These are phyloP conservation scores for Ascidia mentula DNA, from an alignment of 23 tunicate genomes.

Conservation along the genomic window DNA sequence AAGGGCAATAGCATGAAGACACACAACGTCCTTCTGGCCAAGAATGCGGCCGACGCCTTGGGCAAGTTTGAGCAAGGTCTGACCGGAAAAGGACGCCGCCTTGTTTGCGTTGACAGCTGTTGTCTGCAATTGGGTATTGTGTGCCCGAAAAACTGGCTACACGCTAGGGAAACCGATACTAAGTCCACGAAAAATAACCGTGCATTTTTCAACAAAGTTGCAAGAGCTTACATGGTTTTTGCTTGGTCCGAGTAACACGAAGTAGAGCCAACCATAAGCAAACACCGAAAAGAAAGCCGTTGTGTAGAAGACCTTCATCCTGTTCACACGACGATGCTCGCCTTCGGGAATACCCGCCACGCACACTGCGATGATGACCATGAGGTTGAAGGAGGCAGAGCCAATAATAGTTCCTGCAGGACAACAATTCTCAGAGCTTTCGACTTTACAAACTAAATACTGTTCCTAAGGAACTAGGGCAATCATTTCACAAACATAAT, in stretches of 20 bases:
- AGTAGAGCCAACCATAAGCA: conserved; percentile 90
- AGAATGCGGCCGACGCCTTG: background rate
- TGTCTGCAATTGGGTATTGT: background rate
- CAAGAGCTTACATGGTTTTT: conserved; percentile 44
- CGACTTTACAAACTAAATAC: no score
- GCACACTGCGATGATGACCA: conserved; percentile 90
- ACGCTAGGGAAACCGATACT: background rate
- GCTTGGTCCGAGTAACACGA: conserved; percentile 49
- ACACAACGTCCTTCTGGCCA: background rate
- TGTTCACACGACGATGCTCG: conserved; percentile 41
- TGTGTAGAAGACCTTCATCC: conserved; percentile 76
- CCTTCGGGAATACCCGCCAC: conserved; percentile 82
- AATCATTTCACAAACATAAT: no score
- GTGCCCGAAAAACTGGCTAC: no score
- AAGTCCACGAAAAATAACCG: background rate
- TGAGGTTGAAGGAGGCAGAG: conserved; percentile 95
- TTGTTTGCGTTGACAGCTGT: background rate
- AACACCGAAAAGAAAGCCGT: conserved; percentile 85
- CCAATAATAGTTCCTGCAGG: conserved; percentile 91
- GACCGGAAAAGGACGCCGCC: background rate
- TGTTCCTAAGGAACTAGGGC: no score
- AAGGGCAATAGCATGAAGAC: no score
- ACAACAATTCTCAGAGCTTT: no score
- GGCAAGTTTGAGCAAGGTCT: background rate
- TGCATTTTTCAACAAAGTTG: background rate